Evolutionary conservation across 1,140 invertebrate species (phyloP).

Genomic region (Chlorops oryzae): DNA sequence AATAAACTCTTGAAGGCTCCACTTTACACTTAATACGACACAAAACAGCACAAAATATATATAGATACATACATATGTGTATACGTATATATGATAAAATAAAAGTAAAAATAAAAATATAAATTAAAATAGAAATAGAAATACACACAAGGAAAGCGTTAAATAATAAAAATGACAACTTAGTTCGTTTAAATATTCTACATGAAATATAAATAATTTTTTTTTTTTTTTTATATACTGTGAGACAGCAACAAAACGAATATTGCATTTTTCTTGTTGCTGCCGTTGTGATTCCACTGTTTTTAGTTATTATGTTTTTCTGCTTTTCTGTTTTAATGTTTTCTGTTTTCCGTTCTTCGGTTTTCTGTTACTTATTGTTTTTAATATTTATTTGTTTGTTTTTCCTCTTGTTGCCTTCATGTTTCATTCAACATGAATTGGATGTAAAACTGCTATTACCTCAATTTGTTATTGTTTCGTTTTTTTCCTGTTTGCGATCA

Average conservation of each 20-base stretch:
- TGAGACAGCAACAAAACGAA: not conserved
- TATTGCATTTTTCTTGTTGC: not conserved
- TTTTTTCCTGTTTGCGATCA: too few species aligned
- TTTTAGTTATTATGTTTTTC: constrained; percentile 15
- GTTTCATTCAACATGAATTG: constrained; percentile 2
- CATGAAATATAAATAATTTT: constrained; percentile 21
- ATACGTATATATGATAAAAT: not conserved
- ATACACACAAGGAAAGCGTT: too few species aligned
- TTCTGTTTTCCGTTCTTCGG: constrained; percentile 1
- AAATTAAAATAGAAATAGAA: too few species aligned
- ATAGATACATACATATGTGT: constrained; percentile 16
- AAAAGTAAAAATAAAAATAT: too few species aligned
- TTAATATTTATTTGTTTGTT: constrained; percentile 3
- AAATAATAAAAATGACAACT: too few species aligned
- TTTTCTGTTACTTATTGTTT: not conserved
- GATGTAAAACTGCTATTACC: not conserved
- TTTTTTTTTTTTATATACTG: constrained; percentile 14
- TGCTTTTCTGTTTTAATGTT: constrained; percentile 10
- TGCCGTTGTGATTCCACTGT: constrained; percentile 6
- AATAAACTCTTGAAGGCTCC: not conserved
- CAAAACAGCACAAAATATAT: constrained; percentile 11
- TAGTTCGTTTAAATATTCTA: constrained; percentile 18
- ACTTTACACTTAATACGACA: constrained; percentile 8
- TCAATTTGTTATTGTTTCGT: too few species aligned
- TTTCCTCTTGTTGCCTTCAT: too few species aligned